Evolutionary conservation across 1,140 invertebrate species (phyloP).

Genomic region (Metopolophium dirhodum): DNA sequence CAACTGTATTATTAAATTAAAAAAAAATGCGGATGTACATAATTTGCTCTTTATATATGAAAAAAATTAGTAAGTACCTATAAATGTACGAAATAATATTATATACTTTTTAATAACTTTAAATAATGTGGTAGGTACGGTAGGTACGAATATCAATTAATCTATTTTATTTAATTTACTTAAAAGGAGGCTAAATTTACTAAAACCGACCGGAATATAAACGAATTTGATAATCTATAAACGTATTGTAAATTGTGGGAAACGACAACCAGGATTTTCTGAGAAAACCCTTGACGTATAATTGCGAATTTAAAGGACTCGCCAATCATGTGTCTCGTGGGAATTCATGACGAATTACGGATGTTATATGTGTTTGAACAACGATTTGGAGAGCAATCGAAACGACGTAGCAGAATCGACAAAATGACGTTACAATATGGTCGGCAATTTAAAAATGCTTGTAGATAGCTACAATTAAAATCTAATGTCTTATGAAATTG

Average conservation of each 20-base stretch:
- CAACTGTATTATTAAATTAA: too few species aligned
- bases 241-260: neutral
- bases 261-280: neutral
- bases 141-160: neutral
- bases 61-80: neutral
- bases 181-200: neutral
- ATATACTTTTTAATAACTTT: neutral
- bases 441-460: slow-evolving; percentile 18
- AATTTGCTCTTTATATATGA: too few species aligned
- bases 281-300: slow-evolving; percentile 25
- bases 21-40: too few species aligned
- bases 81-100: neutral
- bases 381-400: slow-evolving; percentile 35
- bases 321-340: slow-evolving; percentile 25
- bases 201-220: neutral
- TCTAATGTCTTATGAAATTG: slow-evolving; percentile 34
- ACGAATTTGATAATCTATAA: neutral
- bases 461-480: slow-evolving; percentile 39
- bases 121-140: too few species aligned
- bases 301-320: slow-evolving; percentile 36
- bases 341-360: slow-evolving; percentile 47
- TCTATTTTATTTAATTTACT: neutral
- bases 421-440: slow-evolving; percentile 15
- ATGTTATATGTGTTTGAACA: slow-evolving; percentile 37
- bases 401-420: slow-evolving; percentile 20